Conservation (phyloP, 2,113 vertebrate species). For the human region DNA sequence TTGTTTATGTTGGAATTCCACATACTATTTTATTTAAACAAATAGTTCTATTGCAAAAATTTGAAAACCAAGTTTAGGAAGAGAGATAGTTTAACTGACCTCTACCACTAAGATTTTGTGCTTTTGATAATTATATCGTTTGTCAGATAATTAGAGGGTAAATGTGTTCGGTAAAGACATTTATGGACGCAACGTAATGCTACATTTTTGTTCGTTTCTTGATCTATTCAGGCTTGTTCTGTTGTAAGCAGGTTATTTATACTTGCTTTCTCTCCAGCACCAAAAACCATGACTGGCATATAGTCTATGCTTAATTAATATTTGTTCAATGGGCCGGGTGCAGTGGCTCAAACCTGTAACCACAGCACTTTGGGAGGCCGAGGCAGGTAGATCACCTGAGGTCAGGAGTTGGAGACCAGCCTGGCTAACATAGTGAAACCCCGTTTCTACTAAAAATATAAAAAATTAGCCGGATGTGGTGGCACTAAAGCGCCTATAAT, state of each 20-base stretch:
- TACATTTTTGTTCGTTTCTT: not conserved
- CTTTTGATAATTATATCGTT: slow-evolving; percentile 8
- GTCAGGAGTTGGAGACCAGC: too few species aligned
- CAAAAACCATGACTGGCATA: not conserved
- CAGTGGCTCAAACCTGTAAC: too few species aligned
- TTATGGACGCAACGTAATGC: not conserved
- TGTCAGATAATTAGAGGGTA: not conserved
- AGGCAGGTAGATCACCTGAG: too few species aligned
- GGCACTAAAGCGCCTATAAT: too few species aligned
- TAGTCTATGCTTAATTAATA: not conserved
- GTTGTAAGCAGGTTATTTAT: not conserved
- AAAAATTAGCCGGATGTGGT: too few species aligned
- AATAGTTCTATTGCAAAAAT: not conserved
- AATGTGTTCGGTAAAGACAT: not conserved
- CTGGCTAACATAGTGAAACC: too few species aligned
- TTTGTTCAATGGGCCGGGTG: not conserved
- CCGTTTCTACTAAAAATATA: too few species aligned
- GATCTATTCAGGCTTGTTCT: not conserved
- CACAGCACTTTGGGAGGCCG: too few species aligned
- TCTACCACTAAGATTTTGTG: not conserved
- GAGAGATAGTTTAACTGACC: not conserved
- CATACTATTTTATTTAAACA: not conserved
- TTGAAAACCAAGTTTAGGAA: not conserved
- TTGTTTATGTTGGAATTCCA: not conserved
- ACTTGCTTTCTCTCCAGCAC: not conserved